These are phyloP conservation scores for Eupithecia insigniata DNA, from an alignment of 2,888 invertebrate species.

Conservation along the genomic window DNA sequence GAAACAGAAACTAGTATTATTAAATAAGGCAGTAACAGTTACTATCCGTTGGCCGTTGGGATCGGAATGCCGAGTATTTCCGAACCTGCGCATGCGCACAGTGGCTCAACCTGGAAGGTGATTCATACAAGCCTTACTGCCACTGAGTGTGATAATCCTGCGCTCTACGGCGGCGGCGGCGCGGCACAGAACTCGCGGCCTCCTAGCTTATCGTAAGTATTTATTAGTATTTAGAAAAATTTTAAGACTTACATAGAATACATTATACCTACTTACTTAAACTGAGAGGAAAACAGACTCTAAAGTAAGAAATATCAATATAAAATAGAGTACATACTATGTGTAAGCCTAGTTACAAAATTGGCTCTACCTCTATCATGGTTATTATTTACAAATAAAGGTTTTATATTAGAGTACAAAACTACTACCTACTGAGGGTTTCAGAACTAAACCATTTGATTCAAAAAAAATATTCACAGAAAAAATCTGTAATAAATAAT, in stretches of 20 bases:
- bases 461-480: no score
- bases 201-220: background rate
- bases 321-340: background rate
- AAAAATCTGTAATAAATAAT: background rate
- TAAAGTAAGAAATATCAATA: background rate
- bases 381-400: background rate
- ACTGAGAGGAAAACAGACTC: background rate
- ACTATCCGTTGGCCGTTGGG: background rate
- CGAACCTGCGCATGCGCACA: background rate
- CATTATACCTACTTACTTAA: no score
- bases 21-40: background rate
- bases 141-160: background rate
- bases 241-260: no score
- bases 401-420: background rate
- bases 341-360: background rate
- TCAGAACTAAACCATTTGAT: no score
- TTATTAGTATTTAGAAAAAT: no score
- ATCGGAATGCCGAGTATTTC: constrained; percentile 5
- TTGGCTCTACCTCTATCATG: background rate
- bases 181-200: background rate
- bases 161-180: background rate
- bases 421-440: no score
- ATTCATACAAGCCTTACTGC: background rate
- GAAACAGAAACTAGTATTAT: background rate
- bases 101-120: background rate